A percentile compares a stretch with the other conserved stretches of the same genome.
phyloP scores from a whole-genome alignment of 2,797 vertebrate genomes.

The Octomys mimax region DNA sequence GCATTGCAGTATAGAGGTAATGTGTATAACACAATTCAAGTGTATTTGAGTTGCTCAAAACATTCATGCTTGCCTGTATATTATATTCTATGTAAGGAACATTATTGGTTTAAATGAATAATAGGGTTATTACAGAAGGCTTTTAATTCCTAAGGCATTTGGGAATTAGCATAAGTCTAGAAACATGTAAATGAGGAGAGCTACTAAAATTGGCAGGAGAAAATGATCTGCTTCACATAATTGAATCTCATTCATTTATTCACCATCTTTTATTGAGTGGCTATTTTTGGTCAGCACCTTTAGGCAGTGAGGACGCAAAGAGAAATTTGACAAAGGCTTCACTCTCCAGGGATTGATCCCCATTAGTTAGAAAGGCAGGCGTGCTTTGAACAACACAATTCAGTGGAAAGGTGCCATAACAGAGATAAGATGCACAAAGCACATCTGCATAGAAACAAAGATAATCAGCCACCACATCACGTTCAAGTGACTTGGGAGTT shows the following conservation, averaged over 20 bases:
- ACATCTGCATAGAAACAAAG: background rate
- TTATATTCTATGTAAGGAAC: background rate
- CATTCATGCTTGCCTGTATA: background rate
- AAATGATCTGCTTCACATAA: slow-evolving; percentile 53
- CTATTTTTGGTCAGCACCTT: slow-evolving; percentile 2
- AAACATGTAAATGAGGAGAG: slow-evolving; percentile 45
- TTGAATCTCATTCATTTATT: slow-evolving; percentile 38
- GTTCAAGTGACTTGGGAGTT: background rate
- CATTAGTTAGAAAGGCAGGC: background rate
- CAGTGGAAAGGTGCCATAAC: background rate
- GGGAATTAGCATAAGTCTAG: slow-evolving; percentile 47
- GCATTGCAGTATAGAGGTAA: background rate
- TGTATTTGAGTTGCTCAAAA: background rate
- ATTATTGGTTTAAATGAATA: slow-evolving; percentile 37
- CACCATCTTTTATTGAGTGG: background rate
- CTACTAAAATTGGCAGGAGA: slow-evolving; percentile 48
- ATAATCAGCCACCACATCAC: background rate
- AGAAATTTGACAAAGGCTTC: background rate
- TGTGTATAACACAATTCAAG: slow-evolving; percentile 4
- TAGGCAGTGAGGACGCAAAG: background rate
- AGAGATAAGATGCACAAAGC: background rate
- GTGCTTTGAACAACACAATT: background rate
- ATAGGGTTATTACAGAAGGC: background rate
- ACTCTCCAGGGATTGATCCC: background rate
- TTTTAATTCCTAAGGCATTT: slow-evolving; percentile 30